Evolutionary conservation across 37 sponge, comb jelly and placozoan species (phyloP).

Genomic region (Sycon ciliatum): DNA sequence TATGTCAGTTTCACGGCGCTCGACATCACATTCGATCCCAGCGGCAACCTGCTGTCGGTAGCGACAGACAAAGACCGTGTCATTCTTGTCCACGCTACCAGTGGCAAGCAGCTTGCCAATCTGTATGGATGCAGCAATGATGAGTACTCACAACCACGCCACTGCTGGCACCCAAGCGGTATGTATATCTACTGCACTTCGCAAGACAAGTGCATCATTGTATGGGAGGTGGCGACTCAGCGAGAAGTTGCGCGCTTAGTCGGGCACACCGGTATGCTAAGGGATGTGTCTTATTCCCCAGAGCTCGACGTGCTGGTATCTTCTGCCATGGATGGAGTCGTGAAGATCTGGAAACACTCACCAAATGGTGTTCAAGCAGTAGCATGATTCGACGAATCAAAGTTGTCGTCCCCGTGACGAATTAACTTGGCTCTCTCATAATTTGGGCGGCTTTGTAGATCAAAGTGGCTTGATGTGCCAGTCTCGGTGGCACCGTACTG

Average conservation of each 20-base stretch:
- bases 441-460: too few species aligned
- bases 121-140: constrained; percentile 81
- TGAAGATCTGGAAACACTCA: neutral
- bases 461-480: too few species aligned
- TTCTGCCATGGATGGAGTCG: neutral
- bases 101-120: constrained; percentile 66
- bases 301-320: neutral
- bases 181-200: constrained; percentile 59
- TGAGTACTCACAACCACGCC: constrained; percentile 67
- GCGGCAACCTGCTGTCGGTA: constrained; percentile 5
- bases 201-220: neutral
- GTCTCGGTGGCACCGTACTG: too few species aligned
- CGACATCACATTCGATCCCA: constrained; percentile 67
- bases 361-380: neutral
- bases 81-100: constrained; percentile 46
- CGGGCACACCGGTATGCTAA: constrained; percentile 57
- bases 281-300: neutral
- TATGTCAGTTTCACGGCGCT: constrained; percentile 75
- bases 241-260: constrained; percentile 38
- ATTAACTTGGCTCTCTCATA: too few species aligned
- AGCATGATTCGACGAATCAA: neutral
- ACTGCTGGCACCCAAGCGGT: constrained; percentile 80
- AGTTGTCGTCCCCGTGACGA: neutral
- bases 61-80: constrained; percentile 55
- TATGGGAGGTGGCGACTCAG: constrained; percentile 72